These are phyloP conservation scores for Porites evermanni DNA, from an alignment of 92 coral and sea anemone species.

Conservation along the genomic window DNA sequence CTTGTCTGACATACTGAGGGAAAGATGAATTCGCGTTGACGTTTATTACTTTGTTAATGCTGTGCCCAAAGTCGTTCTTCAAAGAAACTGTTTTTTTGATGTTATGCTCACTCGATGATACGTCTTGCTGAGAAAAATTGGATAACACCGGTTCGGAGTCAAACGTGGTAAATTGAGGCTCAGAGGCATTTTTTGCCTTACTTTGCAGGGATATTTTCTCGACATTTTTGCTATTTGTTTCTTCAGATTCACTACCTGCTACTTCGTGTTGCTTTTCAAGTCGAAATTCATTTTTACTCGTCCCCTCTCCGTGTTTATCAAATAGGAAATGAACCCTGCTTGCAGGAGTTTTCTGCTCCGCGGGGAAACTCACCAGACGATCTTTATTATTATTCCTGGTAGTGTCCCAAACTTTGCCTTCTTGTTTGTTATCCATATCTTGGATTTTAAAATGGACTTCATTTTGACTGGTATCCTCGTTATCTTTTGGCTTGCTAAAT, in stretches of 20 bases:
- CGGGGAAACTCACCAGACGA: neutral
- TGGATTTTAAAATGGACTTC: neutral
- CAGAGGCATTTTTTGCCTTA: neutral
- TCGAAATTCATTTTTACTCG: neutral
- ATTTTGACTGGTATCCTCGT: neutral
- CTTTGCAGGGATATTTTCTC: neutral
- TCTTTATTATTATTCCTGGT: no score
- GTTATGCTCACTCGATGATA: constrained; percentile 16
- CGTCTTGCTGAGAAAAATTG: neutral
- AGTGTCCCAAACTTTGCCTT: no score
- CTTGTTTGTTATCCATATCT: no score
- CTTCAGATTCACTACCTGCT: neutral
- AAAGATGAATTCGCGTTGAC: neutral
- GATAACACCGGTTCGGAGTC: neutral
- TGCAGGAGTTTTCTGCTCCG: neutral
- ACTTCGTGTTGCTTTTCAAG: neutral
- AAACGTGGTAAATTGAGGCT: neutral
- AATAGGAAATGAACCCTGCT: no score
- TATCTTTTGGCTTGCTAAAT: neutral
- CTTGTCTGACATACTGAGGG: neutral
- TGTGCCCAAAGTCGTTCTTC: neutral
- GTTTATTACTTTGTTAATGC: neutral
- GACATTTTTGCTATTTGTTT: neutral
- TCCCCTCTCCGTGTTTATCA: no score
- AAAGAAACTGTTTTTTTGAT: constrained; percentile 29